Percentiles rank a stretch among this genome's conserved stretches.
These are phyloP conservation scores for Pipistrellus nathusii DNA, from an alignment of 2,797 vertebrate genomes.

Conservation along the genomic window DNA sequence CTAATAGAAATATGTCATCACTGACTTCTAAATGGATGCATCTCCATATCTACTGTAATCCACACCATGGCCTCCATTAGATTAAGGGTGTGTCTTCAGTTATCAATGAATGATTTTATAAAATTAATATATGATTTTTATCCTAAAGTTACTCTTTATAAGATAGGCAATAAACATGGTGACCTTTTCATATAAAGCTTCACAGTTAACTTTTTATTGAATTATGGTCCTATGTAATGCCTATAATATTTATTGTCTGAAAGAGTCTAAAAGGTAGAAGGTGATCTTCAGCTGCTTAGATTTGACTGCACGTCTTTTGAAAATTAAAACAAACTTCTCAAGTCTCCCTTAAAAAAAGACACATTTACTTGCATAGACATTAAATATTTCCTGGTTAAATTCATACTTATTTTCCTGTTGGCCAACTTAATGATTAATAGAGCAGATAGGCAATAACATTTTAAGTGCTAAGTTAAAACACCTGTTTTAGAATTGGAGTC, in stretches of 20 bases:
- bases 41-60: neutral
- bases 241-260: neutral
- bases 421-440: constrained; percentile 59
- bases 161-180: neutral
- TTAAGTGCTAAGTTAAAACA: constrained; percentile 61
- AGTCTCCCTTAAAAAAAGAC: neutral
- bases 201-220: neutral
- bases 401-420: neutral
- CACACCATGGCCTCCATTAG: neutral
- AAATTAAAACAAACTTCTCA: constrained; percentile 53
- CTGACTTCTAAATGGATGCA: neutral
- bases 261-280: neutral
- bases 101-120: neutral
- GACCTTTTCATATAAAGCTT: neutral
- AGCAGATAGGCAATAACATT: constrained; percentile 41
- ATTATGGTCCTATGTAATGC: neutral
- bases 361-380: constrained; percentile 29
- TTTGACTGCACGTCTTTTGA: neutral
- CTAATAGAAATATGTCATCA: neutral
- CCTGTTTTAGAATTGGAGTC: constrained; percentile 19
- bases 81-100: neutral
- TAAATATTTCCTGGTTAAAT: constrained; percentile 44
- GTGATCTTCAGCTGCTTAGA: neutral
- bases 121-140: neutral
- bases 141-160: neutral